These are phyloP conservation scores for Caenorhabditis macrosperma DNA, from an alignment of 2,888 invertebrate genomes.

Conservation along the genomic window DNA sequence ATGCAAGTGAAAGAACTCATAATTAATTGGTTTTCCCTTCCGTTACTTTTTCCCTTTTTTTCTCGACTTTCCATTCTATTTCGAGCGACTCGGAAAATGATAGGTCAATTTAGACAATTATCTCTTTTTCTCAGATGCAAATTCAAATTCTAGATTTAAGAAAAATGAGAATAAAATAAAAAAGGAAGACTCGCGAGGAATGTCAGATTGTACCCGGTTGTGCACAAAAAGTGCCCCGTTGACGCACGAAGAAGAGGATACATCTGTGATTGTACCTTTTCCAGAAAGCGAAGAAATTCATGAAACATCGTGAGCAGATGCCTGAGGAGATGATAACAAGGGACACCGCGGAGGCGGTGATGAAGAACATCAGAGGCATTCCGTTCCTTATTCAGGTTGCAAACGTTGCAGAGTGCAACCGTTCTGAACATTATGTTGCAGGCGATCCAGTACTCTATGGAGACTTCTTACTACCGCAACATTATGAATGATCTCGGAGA, in stretches of 20 bases:
- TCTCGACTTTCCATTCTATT: not conserved
- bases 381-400: slow-evolving; percentile 77
- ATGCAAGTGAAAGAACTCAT: slow-evolving; percentile 31
- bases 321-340: slow-evolving; percentile 66
- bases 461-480: slow-evolving; percentile 71
- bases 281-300: slow-evolving; percentile 44
- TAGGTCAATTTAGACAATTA: slow-evolving; percentile 2
- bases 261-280: no score
- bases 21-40: slow-evolving; percentile 24
- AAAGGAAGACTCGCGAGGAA: not conserved
- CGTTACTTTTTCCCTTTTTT: not conserved
- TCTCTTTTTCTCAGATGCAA: not conserved
- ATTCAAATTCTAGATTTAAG: not conserved
- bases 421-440: no score
- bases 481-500: slow-evolving; percentile 75
- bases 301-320: slow-evolving; percentile 54
- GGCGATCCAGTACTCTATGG: slow-evolving; percentile 79
- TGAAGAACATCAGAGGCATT: slow-evolving; percentile 77
- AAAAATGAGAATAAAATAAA: not conserved
- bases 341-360: slow-evolving; percentile 74
- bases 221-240: no score
- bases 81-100: not conserved
- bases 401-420: no score
- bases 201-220: slow-evolving; percentile 19
- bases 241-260: slow-evolving; percentile 13